phyloP scores from a whole-genome alignment of 2,888 invertebrate species.

The Xestoiulus laeticollis region DNA sequence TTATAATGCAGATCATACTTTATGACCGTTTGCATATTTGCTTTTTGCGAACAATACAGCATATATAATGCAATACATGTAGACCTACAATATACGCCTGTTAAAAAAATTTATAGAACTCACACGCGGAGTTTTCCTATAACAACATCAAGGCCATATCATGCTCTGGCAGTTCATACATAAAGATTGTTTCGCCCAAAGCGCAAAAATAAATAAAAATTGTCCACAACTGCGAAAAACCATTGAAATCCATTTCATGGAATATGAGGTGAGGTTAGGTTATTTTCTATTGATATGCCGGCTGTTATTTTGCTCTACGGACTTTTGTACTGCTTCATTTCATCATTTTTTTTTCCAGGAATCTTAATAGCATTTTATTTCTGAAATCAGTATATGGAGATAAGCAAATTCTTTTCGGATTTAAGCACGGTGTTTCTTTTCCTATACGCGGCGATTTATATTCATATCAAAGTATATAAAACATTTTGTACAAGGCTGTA shows the following conservation, averaged over 20 bases:
- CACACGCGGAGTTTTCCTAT: neutral
- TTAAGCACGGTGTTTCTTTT: neutral
- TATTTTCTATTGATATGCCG: neutral
- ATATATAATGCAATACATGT: no score
- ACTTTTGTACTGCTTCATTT: neutral
- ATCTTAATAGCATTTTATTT: neutral
- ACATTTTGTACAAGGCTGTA: constrained; percentile 5
- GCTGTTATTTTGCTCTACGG: neutral
- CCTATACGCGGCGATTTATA: neutral
- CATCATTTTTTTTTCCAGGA: neutral
- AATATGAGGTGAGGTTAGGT: neutral
- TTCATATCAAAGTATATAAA: neutral
- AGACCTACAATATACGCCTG: no score
- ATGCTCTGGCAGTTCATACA: neutral
- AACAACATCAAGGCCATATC: neutral
- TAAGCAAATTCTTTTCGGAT: neutral
- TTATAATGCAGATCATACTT: no score
- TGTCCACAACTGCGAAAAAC: neutral
- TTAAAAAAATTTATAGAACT: neutral
- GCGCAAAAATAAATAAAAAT: neutral
- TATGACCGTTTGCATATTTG: no score
- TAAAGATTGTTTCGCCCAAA: constrained; percentile 1
- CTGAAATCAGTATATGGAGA: neutral
- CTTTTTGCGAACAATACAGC: no score
- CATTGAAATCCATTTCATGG: neutral